These are phyloP conservation scores for Eremobia ochroleuca DNA, from an alignment of 2,888 invertebrate genomes.

Conservation along the genomic window DNA sequence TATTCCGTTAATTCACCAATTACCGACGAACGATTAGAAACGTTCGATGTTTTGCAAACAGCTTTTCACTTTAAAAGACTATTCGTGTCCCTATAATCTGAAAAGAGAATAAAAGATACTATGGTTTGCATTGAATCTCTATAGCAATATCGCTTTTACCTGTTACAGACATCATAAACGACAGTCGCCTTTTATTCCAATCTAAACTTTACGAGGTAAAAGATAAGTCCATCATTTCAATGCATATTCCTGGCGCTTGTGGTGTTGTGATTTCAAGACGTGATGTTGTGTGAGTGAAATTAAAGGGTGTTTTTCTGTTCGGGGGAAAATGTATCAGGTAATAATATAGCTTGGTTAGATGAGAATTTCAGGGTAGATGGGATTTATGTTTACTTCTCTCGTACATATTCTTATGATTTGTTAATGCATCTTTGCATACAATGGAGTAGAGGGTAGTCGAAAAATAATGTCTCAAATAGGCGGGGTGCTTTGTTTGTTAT, in stretches of 20 bases:
- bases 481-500: constrained; percentile 48
- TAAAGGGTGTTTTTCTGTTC: constrained; percentile 84
- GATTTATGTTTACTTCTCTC: constrained; percentile 76
- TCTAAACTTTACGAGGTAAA: accelerated
- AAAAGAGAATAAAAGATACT: constrained; percentile 76
- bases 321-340: constrained; percentile 84
- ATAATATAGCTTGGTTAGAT: constrained; percentile 81
- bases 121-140: constrained; percentile 77
- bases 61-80: constrained; percentile 66
- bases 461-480: constrained; percentile 38
- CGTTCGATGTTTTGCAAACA: constrained; percentile 56
- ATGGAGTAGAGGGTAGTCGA: constrained; percentile 57
- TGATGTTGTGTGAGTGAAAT: constrained; percentile 78
- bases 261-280: constrained; percentile 21
- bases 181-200: not conserved
- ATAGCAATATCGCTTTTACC: constrained; percentile 74
- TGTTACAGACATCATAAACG: constrained; percentile 21
- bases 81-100: constrained; percentile 72
- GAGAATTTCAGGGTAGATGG: constrained; percentile 78
- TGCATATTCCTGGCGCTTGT: constrained; percentile 15
- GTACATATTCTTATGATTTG: constrained; percentile 74
- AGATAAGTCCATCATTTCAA: constrained; percentile 30
- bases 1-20: constrained; percentile 50
- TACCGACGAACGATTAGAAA: constrained; percentile 51
- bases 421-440: constrained; percentile 74